Percentiles rank a stretch among this genome's conserved stretches.
Conservation (phyloP, 2,113 vertebrate genomes). For the Phyllostomus hastatus region DNA sequence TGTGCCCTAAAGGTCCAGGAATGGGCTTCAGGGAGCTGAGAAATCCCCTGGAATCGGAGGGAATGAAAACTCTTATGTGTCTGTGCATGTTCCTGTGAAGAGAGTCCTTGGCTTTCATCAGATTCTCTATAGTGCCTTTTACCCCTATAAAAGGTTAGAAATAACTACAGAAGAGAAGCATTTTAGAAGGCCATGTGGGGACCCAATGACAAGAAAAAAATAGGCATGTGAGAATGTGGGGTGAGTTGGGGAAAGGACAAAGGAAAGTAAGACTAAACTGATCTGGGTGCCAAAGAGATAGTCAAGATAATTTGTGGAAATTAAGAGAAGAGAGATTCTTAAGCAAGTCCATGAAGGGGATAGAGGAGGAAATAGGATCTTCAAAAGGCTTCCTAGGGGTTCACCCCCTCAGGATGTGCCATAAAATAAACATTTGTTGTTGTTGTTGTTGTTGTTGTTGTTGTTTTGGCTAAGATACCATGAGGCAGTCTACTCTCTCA, state of each 20-base stretch:
- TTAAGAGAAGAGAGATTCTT: background rate
- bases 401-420: background rate
- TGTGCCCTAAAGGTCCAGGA: background rate
- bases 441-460: background rate
- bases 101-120: background rate
- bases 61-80: background rate
- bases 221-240: background rate
- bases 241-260: fast-evolving
- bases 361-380: background rate
- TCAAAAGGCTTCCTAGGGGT: background rate
- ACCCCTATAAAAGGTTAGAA: background rate
- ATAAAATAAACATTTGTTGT: background rate
- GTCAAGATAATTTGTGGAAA: background rate
- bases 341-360: background rate
- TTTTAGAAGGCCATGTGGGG: background rate
- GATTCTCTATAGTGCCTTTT: background rate
- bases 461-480: background rate
- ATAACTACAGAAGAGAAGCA: background rate
- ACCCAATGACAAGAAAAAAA: background rate
- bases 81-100: background rate
- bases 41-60: background rate
- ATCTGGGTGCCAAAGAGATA: background rate
- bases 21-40: background rate
- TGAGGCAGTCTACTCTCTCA: background rate
- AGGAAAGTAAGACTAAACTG: background rate